Evolutionary conservation across 64 coral and sea anemone species (phyloP).

Genomic region (Stylophora pistillata): DNA sequence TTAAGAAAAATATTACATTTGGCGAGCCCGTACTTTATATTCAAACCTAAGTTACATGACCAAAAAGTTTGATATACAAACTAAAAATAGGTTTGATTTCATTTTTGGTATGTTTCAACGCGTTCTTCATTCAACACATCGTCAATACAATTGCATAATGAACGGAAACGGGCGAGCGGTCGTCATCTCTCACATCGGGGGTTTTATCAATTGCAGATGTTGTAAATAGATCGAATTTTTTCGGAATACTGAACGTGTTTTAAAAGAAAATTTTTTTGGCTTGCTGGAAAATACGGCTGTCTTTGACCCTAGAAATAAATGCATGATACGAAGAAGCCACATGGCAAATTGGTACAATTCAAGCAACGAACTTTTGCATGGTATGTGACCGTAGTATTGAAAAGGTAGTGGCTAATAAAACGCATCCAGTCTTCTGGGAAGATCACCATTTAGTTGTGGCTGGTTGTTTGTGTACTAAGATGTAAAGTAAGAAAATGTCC

Average conservation of each 20-base stretch:
- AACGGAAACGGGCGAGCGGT: not conserved
- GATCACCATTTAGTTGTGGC: too few relatives aligned
- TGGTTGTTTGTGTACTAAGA: too few relatives aligned
- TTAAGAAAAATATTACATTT: too few relatives aligned
- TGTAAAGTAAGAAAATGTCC: too few relatives aligned
- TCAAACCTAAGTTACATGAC: not conserved
- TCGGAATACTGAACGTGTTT: not conserved
- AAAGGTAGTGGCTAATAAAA: too few relatives aligned
- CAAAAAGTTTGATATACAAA: not conserved
- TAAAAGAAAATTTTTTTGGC: not conserved
- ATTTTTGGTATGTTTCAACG: slow-evolving; percentile 6
- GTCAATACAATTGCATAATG: not conserved
- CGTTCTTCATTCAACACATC: slow-evolving; percentile 13
- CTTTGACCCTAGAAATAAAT: too few relatives aligned
- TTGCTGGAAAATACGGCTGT: too few relatives aligned
- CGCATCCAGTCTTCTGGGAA: too few relatives aligned
- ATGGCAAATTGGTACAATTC: too few relatives aligned
- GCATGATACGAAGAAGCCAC: too few relatives aligned
- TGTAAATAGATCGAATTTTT: slow-evolving; percentile 1
- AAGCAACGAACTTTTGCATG: too few relatives aligned
- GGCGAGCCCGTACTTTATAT: not conserved
- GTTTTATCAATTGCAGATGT: not conserved
- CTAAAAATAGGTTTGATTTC: not conserved
- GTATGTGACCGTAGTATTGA: too few relatives aligned
- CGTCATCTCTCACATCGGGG: not conserved